Conservation (phyloP, 2,888 invertebrate genomes). For the Cacoxenus indagator region DNA sequence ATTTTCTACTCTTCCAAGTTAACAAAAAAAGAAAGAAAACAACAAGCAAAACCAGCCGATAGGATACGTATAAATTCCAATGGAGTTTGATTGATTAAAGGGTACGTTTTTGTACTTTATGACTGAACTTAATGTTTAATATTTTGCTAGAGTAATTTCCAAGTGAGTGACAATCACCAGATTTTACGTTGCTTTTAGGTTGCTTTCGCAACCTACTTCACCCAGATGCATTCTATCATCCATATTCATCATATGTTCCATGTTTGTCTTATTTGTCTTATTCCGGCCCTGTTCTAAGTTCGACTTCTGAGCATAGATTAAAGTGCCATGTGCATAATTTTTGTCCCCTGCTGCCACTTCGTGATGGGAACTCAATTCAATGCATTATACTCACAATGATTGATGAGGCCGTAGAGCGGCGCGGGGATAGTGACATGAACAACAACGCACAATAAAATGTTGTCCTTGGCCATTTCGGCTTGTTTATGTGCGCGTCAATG, state of each 20-base stretch:
- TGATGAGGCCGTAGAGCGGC: constrained; percentile 25
- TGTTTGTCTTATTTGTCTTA: neutral
- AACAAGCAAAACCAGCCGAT: too few relatives aligned
- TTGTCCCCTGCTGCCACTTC: neutral
- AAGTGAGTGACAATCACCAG: too few relatives aligned
- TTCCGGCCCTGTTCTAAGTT: neutral
- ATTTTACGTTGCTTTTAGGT: too few relatives aligned
- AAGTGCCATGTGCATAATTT: neutral
- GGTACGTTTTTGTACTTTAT: too few relatives aligned
- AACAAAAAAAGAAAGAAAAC: too few relatives aligned
- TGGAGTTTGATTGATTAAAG: too few relatives aligned
- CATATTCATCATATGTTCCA: neutral
- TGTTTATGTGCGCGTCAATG: neutral
- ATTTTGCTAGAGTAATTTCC: too few relatives aligned
- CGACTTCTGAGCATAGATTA: constrained; percentile 1
- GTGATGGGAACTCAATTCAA: constrained; percentile 24
- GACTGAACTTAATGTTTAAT: too few relatives aligned
- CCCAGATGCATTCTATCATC: too few relatives aligned
- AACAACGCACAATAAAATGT: neutral
- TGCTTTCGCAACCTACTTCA: too few relatives aligned
- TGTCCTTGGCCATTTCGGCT: constrained; percentile 15
- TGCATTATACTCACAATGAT: constrained; percentile 32
- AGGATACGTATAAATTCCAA: too few relatives aligned
- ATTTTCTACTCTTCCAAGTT: too few relatives aligned
- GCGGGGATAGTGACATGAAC: neutral